Base-by-base conservation (phyloP, 1,140 invertebrate genomes). In the Pachypeltis micranthus region DNA sequence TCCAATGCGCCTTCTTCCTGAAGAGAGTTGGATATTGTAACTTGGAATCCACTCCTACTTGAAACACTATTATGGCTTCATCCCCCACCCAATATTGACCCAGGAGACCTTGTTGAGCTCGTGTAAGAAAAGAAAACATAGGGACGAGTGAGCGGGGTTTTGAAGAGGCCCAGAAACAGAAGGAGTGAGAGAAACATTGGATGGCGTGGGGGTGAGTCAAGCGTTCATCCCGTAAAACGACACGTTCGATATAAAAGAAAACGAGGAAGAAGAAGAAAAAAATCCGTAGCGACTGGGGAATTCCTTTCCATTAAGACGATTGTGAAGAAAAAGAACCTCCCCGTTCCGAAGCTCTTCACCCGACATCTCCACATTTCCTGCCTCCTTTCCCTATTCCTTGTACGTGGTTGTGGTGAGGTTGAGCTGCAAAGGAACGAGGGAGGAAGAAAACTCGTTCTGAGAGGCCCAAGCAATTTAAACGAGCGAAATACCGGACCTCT, bases 231-330 rank as follows among this genome's bases (percentile, higher is more conserved):
- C 47, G 21, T 51, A 51, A 51, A 51, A 51, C 47, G 47, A 51
- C 47, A 51, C 47, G 47, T 51, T 51, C 47, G 23, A 51, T 51
- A 51, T 16, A 51, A 51, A 51, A 16, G 12, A 51, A 51, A 51
- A 16, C 47, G 12, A n/a, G 7, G 34, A n/a, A 10, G 47, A 21
- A 51, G 47, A 14, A 21, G 19, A 51, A 51, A 51, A 21, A n/a
- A n/a, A n/a, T n/a, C n/a, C n/a, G 47, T 10, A 21, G 23, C 47
- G 47, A 51, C 19, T 10, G 47, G 47, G 47, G 47, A 51, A 51
- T 51, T 51, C 47, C 47, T 14, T 51, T 51, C 47, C 47, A 51
- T 51, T 51, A 51, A 51, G 47, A 51, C 47, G 47, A 51, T 51
- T 51, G 47, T 51, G 47, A 21, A 51, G 47, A n/a, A n/a, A n/a